Conservation (phyloP, 2,888 invertebrate genomes). For the Fragum fragum region DNA sequence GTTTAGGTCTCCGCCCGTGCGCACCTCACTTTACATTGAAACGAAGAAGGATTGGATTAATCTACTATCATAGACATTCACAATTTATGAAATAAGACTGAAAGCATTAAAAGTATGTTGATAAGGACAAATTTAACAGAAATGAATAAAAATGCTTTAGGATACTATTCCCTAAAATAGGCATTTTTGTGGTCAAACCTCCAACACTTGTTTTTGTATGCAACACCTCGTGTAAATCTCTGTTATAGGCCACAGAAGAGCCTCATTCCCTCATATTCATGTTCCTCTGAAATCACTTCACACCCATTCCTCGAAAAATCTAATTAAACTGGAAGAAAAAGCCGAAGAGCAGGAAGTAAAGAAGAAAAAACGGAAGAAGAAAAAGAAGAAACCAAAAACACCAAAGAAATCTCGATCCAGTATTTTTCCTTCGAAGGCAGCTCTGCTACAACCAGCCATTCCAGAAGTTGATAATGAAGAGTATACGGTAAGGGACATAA, state of each 20-base stretch:
- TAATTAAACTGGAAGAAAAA: slow-evolving; percentile 17
- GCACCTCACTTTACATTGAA: too few species aligned
- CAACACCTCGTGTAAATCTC: too few species aligned
- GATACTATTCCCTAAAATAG: too few species aligned
- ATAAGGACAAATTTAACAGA: too few species aligned
- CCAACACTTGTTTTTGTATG: too few species aligned
- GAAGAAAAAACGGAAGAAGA: slow-evolving; percentile 54
- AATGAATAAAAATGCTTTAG: too few species aligned
- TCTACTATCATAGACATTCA: too few species aligned
- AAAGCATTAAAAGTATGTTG: too few species aligned
- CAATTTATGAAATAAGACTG: too few species aligned
- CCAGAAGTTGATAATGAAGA: slow-evolving; percentile 78
- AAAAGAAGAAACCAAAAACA: slow-evolving; percentile 66
- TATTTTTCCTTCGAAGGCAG: slow-evolving; percentile 79
- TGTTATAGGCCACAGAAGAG: slow-evolving; percentile 80
- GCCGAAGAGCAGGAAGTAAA: slow-evolving; percentile 54
- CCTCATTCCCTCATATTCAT: slow-evolving; percentile 82
- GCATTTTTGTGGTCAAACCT: too few species aligned
- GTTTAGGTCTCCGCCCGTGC: too few species aligned
- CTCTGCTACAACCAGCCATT: slow-evolving; percentile 77
- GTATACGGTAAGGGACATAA: slow-evolving; percentile 58
- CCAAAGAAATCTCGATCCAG: slow-evolving; percentile 63
- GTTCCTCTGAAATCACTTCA: slow-evolving; percentile 80
- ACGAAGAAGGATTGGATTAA: too few species aligned
- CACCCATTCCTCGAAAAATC: slow-evolving; percentile 64